phyloP scores from a whole-genome alignment of 2,888 invertebrate genomes.

The Hirtodrosophila histrioides region DNA sequence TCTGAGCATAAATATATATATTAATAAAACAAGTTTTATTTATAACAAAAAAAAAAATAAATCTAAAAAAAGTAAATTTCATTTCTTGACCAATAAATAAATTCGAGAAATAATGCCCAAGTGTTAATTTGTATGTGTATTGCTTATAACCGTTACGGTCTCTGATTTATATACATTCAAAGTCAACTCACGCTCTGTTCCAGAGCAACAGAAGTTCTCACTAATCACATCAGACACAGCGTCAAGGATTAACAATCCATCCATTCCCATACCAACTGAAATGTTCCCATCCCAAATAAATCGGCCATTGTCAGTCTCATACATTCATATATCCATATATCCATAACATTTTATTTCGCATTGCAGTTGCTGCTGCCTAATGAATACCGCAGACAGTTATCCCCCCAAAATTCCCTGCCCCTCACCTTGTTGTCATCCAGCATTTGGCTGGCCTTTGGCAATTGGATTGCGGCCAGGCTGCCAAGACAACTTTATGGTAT shows the following conservation, averaged over 20 bases:
- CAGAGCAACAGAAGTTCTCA: neutral
- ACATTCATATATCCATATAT: conserved; percentile 41
- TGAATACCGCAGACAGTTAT: conserved; percentile 65
- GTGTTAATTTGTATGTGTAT: too few relatives aligned
- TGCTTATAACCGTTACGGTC: too few relatives aligned
- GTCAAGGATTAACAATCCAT: conserved; percentile 11
- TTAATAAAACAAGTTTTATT: too few relatives aligned
- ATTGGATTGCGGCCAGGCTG: conserved; percentile 73
- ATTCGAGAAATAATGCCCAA: too few relatives aligned
- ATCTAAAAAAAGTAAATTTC: too few relatives aligned
- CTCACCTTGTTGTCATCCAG: neutral
- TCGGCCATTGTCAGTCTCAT: conserved; percentile 24
- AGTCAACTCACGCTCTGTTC: neutral
- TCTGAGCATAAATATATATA: too few relatives aligned
- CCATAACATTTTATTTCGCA: conserved; percentile 46
- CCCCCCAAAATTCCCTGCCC: neutral
- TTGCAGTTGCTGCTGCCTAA: conserved; percentile 47
- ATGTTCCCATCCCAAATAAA: neutral
- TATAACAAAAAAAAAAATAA: too few relatives aligned
- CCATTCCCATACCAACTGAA: neutral
- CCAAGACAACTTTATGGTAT: conserved; percentile 69
- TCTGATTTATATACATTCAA: neutral
- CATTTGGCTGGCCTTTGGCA: conserved; percentile 56
- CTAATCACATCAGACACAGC: conserved; percentile 31
- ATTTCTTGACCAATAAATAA: too few relatives aligned